Evolutionary conservation across 1,140 invertebrate genomes (phyloP).

Genomic region (Drosophila rhopaloa): DNA sequence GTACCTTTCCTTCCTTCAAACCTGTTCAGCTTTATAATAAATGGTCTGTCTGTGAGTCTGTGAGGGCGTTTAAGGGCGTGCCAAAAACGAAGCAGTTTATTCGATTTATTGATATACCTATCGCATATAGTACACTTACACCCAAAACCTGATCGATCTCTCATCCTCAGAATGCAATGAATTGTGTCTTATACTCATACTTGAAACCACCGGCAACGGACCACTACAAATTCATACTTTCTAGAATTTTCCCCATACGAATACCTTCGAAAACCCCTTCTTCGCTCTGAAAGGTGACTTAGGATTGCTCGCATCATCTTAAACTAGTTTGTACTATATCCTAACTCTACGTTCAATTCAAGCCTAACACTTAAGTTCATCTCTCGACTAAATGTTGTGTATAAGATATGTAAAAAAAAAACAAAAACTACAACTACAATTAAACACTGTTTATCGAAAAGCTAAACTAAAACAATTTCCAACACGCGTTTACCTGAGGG

Average conservation of each 20-base stretch:
- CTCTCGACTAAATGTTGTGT: conserved; percentile 51
- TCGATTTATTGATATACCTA: conserved; percentile 19
- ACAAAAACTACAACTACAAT: conserved; percentile 22
- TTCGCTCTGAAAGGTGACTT: conserved; percentile 18
- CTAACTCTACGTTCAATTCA: conserved; percentile 52
- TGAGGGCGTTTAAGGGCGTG: conserved; percentile 35
- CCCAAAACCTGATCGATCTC: conserved; percentile 32
- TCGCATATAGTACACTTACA: conserved; percentile 15
- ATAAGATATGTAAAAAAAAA: conserved; percentile 37
- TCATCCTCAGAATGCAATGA: conserved; percentile 47
- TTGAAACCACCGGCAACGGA: conserved; percentile 59
- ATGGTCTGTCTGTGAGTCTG: conserved; percentile 38
- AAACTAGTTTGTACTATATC: conserved; percentile 47
- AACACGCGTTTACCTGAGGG: background rate
- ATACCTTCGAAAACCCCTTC: background rate
- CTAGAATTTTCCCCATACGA: background rate
- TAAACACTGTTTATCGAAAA: conserved; percentile 42
- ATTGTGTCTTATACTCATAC: conserved; percentile 58
- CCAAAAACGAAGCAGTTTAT: conserved; percentile 31
- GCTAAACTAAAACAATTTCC: background rate
- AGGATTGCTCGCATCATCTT: conserved; percentile 37
- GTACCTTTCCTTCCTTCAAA: conserved; percentile 34
- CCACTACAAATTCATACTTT: conserved; percentile 23
- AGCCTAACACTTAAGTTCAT: conserved; percentile 46
- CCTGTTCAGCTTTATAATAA: conserved; percentile 44